phyloP scores from a whole-genome alignment of 2,113 vertebrate species.

The Pimephales promelas region DNA sequence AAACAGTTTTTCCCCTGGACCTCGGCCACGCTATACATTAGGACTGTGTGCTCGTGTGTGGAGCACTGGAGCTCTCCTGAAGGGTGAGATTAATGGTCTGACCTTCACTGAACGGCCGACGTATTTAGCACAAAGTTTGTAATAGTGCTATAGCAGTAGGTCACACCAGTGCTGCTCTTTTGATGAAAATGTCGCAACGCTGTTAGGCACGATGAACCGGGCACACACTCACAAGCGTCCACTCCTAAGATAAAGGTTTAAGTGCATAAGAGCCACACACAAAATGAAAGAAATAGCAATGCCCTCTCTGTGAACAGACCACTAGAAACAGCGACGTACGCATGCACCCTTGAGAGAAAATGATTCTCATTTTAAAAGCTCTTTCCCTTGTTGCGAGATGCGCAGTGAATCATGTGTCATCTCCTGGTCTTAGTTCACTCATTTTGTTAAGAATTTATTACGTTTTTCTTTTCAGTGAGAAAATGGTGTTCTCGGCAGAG shows the following conservation, averaged over 20 bases:
- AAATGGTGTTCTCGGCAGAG: neutral
- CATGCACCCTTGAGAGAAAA: slow-evolving; percentile 27
- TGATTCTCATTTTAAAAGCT: slow-evolving; percentile 29
- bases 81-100: slow-evolving; percentile 49
- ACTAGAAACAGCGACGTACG: neutral
- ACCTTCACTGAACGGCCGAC: slow-evolving; percentile 35
- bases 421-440: neutral
- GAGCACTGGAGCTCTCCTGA: slow-evolving; percentile 15
- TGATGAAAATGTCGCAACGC: slow-evolving; percentile 22
- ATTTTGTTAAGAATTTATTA: slow-evolving; percentile 28
- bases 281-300: neutral
- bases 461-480: neutral
- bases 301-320: slow-evolving; percentile 10
- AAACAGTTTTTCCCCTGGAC: neutral
- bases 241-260: neutral
- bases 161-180: neutral
- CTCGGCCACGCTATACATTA: slow-evolving; percentile 7
- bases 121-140: slow-evolving; percentile 23
- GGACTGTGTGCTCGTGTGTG: neutral
- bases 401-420: slow-evolving; percentile 4
- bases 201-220: slow-evolving; percentile 7
- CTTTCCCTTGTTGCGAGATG: neutral
- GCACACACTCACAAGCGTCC: slow-evolving; percentile 25
- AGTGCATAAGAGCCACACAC: neutral
- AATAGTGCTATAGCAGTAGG: slow-evolving; percentile 30